Evolutionary conservation across 2,888 invertebrate species (phyloP).

Genomic region (Eremobia ochroleuca): DNA sequence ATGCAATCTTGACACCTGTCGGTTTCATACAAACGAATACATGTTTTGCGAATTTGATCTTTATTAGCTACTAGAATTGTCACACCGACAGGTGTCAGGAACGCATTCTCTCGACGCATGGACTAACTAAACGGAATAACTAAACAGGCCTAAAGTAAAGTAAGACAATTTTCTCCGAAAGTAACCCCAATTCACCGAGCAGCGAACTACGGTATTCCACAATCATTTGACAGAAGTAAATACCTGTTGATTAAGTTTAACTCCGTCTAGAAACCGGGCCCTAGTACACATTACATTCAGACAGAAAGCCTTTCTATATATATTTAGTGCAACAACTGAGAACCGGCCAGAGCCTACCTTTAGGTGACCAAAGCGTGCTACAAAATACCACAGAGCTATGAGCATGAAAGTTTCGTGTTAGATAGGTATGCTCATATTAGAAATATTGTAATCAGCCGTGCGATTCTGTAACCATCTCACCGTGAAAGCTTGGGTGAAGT

Average conservation of each 20-base stretch:
- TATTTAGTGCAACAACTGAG: conserved; percentile 76
- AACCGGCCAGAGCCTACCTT: conserved; percentile 80
- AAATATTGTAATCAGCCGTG: background rate
- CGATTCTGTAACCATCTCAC: no score
- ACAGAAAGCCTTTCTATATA: conserved; percentile 77
- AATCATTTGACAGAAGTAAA: conserved; percentile 68
- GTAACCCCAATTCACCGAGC: conserved; percentile 36
- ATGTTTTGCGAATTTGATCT: background rate
- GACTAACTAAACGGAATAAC: background rate
- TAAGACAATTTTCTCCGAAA: conserved; percentile 34
- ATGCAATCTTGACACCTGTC: no score
- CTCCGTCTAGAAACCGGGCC: conserved; percentile 72
- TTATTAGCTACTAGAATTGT: background rate
- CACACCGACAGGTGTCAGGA: background rate
- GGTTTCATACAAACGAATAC: background rate
- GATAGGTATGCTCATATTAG: background rate
- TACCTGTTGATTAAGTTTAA: conserved; percentile 73
- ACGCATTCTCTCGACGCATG: background rate
- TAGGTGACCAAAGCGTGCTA: conserved; percentile 79
- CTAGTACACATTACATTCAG: conserved; percentile 73
- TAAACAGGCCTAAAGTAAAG: background rate
- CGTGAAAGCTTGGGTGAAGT: no score
- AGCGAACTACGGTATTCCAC: conserved; percentile 43
- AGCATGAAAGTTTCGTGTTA: conserved; percentile 59
- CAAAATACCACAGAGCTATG: conserved; percentile 77